Percentiles rank a stretch among this genome's conserved stretches.
These are phyloP conservation scores for Caranx melampygus DNA, from an alignment of 2,113 vertebrate genomes.

Conservation along the genomic window DNA sequence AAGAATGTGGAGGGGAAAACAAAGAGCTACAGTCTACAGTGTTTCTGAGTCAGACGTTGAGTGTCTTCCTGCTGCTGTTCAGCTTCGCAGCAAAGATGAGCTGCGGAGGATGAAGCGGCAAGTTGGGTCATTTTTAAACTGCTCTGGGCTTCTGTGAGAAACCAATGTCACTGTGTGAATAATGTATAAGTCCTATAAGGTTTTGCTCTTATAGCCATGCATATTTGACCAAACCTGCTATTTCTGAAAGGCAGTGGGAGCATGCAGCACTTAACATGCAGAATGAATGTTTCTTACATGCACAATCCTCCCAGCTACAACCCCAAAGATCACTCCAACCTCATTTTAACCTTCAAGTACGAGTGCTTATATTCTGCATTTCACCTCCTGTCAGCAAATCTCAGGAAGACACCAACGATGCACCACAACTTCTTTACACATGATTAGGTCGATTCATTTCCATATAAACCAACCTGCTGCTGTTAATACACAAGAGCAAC, in stretches of 20 bases:
- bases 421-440: too few relatives aligned
- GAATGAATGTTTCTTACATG: constrained; percentile 7
- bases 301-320: constrained; percentile 2
- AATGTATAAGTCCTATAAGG: constrained; percentile 47
- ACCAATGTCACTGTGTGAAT: constrained; percentile 54
- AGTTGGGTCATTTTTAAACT: constrained; percentile 5
- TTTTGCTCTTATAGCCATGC: constrained; percentile 47
- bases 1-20: neutral
- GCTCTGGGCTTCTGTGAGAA: constrained; percentile 29
- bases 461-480: too few relatives aligned
- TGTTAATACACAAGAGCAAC: too few relatives aligned
- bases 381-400: neutral
- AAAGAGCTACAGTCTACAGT: neutral
- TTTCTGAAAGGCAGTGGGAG: neutral
- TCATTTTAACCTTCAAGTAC: neutral
- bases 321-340: neutral
- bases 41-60: neutral
- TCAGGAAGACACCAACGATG: neutral
- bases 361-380: neutral
- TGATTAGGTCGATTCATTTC: too few relatives aligned
- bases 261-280: constrained; percentile 37
- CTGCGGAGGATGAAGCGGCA: neutral
- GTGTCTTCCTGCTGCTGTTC: neutral
- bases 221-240: constrained; percentile 52
- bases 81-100: neutral